phyloP scores from a whole-genome alignment of 2,797 vertebrate species.

The Myotis findleyi region DNA sequence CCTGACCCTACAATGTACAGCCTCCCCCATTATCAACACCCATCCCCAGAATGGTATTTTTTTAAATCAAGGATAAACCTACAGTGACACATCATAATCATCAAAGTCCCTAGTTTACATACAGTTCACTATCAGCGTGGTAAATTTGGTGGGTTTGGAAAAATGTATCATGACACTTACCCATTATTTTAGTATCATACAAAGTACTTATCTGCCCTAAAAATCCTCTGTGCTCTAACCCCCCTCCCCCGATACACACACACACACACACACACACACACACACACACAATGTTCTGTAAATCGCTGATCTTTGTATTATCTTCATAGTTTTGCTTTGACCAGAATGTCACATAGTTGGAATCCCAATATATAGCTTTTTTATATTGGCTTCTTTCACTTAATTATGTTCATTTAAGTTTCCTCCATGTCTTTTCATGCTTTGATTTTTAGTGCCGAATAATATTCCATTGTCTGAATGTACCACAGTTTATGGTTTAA shows the following conservation, averaged over 20 bases:
- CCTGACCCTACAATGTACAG: neutral
- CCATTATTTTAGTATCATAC: neutral
- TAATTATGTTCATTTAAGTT: neutral
- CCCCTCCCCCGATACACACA: no score
- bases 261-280: no score
- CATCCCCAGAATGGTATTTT: neutral
- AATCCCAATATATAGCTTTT: neutral
- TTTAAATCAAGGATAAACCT: neutral
- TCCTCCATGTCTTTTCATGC: neutral
- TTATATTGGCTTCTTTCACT: neutral
- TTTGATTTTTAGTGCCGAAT: neutral
- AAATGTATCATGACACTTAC: neutral
- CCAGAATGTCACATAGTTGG: neutral
- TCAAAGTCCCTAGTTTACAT: neutral
- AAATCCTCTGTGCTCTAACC: neutral
- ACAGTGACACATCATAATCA: neutral
- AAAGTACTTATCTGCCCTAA: neutral
- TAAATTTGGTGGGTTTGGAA: neutral
- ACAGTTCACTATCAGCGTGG: neutral
- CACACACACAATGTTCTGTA: neutral
- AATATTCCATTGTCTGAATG: neutral
- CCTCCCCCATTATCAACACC: neutral
- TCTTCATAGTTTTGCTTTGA: neutral
- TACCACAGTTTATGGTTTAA: neutral
- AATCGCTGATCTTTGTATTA: neutral